Conservation (phyloP, 1,140 invertebrate species). For the Archegozetes longisetosus region DNA sequence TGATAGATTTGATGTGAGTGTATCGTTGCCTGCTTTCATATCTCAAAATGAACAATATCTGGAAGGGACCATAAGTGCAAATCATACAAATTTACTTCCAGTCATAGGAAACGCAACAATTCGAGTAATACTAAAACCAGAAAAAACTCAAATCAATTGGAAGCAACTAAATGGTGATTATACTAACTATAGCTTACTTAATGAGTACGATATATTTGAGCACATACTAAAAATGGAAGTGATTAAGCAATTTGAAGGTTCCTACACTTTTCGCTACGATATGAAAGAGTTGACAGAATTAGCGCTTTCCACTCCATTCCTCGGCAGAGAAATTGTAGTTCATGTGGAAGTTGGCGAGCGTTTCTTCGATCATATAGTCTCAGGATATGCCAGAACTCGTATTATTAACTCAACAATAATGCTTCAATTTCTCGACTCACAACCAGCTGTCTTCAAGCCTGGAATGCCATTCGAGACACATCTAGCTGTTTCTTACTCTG, state of each 20-base stretch:
- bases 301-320: slow-evolving; percentile 17
- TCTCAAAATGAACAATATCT: slow-evolving; percentile 18
- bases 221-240: neutral
- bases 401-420: slow-evolving; percentile 33
- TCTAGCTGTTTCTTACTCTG: slow-evolving; percentile 26
- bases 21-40: slow-evolving; percentile 18
- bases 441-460: slow-evolving; percentile 39
- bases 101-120: slow-evolving; percentile 21
- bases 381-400: slow-evolving; percentile 34
- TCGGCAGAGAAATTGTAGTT: slow-evolving; percentile 23
- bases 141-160: neutral
- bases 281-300: slow-evolving; percentile 19
- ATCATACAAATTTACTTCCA: slow-evolving; percentile 19
- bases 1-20: slow-evolving; percentile 20
- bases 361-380: slow-evolving; percentile 23
- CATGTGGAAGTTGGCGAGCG: slow-evolving; percentile 28
- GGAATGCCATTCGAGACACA: slow-evolving; percentile 34
- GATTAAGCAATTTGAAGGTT: slow-evolving; percentile 22
- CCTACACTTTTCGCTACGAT: slow-evolving; percentile 22
- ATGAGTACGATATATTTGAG: neutral
- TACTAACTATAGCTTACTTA: neutral
- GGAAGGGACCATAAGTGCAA: slow-evolving; percentile 19
- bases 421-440: slow-evolving; percentile 36
- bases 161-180: neutral
- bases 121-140: slow-evolving; percentile 14